A percentile compares a stretch with the other conserved stretches of the same genome.
Evolutionary conservation across 1,140 invertebrate species (phyloP).

Genomic region (Drosophila azteca): DNA sequence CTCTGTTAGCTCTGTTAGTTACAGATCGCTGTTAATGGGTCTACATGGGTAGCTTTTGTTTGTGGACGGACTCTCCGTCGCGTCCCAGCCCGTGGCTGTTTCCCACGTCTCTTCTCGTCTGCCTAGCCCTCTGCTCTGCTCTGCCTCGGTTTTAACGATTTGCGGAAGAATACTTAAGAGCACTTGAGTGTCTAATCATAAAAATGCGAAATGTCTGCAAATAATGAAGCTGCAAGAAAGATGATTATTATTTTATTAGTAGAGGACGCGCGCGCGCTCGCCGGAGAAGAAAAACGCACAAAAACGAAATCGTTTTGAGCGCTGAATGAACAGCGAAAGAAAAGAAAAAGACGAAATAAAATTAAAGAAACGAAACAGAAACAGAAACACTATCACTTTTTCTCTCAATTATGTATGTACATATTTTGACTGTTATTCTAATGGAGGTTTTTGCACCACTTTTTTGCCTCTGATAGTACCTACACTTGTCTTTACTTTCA

Average conservation of each 20-base stretch:
- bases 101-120: conserved; percentile 43
- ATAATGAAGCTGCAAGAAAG: conserved; percentile 70
- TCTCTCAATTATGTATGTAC: conserved; percentile 66
- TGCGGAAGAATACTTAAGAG: conserved; percentile 76
- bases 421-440: conserved; percentile 65
- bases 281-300: conserved; percentile 12
- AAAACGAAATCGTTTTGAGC: conserved; percentile 67
- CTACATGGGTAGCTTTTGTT: conserved; percentile 28
- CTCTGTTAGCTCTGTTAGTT: neutral
- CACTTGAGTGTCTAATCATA: conserved; percentile 73
- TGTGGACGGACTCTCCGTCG: neutral
- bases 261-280: conserved; percentile 15
- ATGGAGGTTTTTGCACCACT: conserved; percentile 57
- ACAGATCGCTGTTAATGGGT: conserved; percentile 22
- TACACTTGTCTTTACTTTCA: conserved; percentile 63
- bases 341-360: conserved; percentile 29
- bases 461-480: conserved; percentile 35
- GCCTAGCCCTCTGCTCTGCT: conserved; percentile 3
- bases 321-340: conserved; percentile 23
- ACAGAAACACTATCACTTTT: conserved; percentile 73
- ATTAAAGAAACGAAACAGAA: conserved; percentile 42
- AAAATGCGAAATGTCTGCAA: conserved; percentile 69
- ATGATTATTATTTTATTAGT: conserved; percentile 54
- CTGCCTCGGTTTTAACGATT: conserved; percentile 54
- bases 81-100: conserved; percentile 44